Conservation (phyloP, 2,797 vertebrate genomes). For the Phataginus tricuspis region DNA sequence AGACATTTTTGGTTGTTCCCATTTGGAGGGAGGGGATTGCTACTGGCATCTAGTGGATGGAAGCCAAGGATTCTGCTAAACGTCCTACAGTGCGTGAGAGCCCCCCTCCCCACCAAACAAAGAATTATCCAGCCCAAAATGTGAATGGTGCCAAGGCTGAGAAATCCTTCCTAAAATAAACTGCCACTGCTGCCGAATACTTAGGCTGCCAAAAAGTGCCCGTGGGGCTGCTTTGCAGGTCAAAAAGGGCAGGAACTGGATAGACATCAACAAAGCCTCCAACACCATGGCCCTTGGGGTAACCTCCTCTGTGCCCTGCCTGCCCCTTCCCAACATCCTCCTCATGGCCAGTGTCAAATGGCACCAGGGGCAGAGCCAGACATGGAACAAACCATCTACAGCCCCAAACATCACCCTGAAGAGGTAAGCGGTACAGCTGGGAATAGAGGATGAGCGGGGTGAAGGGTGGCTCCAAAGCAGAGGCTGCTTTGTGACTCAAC, state of each 20-base stretch:
- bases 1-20: neutral
- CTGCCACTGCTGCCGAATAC: constrained; percentile 4
- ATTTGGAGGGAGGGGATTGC: neutral
- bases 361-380: constrained; percentile 54
- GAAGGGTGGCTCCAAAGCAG: neutral
- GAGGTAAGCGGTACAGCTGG: constrained; percentile 66
- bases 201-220: constrained; percentile 33
- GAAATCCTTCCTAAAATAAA: neutral
- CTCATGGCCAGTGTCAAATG: constrained; percentile 80
- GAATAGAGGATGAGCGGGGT: neutral
- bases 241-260: constrained; percentile 75
- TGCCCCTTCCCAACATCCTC: constrained; percentile 84
- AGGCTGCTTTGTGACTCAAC: neutral
- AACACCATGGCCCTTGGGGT: constrained; percentile 79
- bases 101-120: neutral
- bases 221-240: constrained; percentile 78
- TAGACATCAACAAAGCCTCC: constrained; percentile 73
- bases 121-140: neutral
- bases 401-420: constrained; percentile 69
- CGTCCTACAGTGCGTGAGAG: neutral
- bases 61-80: neutral
- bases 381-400: constrained; percentile 40
- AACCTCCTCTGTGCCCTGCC: constrained; percentile 82
- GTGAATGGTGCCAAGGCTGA: neutral
- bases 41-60: neutral